phyloP scores from a whole-genome alignment of 2,797 vertebrate species.

The Calcarius lapponicus region DNA sequence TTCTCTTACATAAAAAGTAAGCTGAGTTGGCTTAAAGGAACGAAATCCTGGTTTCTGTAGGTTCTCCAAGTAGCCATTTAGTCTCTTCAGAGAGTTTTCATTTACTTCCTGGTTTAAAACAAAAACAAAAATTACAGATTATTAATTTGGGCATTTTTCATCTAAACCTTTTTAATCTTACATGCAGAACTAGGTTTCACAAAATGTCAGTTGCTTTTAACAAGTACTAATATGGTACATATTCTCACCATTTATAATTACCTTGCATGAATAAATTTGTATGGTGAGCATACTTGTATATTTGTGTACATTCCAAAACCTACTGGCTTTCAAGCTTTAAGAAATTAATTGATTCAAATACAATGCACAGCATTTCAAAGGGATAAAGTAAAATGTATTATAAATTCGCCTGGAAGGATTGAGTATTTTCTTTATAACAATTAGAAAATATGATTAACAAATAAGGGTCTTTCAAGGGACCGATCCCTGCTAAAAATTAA shows the following conservation, averaged over 20 bases:
- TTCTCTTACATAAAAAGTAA: constrained; percentile 93
- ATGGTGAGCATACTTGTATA: background rate
- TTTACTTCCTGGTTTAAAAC: constrained; percentile 87
- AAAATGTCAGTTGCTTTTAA: background rate
- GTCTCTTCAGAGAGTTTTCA: constrained; percentile 94
- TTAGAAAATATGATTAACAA: background rate
- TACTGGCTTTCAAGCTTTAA: background rate
- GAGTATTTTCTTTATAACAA: background rate
- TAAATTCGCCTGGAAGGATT: background rate
- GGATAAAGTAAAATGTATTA: background rate
- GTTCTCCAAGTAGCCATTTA: constrained; percentile 93
- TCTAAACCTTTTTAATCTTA: background rate
- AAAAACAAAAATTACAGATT: background rate
- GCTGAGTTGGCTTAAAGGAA: constrained; percentile 84
- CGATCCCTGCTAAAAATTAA: background rate
- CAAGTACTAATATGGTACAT: background rate
- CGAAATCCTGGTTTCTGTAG: constrained; percentile 86
- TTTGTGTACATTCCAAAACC: background rate
- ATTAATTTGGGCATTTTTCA: background rate
- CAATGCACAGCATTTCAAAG: background rate
- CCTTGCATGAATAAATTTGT: background rate
- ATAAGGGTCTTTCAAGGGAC: background rate
- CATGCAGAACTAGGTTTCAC: background rate
- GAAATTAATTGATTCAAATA: background rate
- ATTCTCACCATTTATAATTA: background rate